Percentiles rank a stretch among this genome's conserved stretches.
Evolutionary conservation across 2,797 vertebrate species (phyloP).

Genomic region (Dipus sagitta): DNA sequence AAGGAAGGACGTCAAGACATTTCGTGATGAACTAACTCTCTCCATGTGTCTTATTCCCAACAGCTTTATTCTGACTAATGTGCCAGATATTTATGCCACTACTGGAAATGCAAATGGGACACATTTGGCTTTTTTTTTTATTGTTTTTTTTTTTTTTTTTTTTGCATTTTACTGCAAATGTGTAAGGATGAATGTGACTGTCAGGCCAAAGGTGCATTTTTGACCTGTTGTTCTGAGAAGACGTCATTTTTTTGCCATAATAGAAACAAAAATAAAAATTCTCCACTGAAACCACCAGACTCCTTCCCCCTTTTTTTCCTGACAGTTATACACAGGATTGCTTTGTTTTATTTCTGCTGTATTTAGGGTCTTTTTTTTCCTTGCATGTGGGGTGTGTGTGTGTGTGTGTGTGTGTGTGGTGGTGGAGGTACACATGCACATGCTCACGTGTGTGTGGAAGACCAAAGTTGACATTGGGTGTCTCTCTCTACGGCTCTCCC

Average conservation of each 20-base stretch:
- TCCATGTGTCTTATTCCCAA: conserved; percentile 60
- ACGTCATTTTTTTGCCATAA: conserved; percentile 34
- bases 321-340: background rate
- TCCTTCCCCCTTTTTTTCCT: background rate
- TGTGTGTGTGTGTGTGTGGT: background rate
- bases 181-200: conserved; percentile 27
- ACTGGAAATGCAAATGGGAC: conserved; percentile 38
- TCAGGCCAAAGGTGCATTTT: conserved; percentile 50
- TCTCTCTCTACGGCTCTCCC: no score
- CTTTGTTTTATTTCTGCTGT: background rate
- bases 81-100: conserved; percentile 42
- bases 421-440: no score
- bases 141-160: no score
- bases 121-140: no score
- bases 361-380: background rate
- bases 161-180: conserved; percentile 49
- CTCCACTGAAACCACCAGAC: conserved; percentile 35
- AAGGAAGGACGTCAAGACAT: conserved; percentile 10
- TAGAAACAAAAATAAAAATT: conserved; percentile 27
- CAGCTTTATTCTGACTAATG: conserved; percentile 49
- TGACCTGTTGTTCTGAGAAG: conserved; percentile 40
- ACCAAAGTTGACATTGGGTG: no score
- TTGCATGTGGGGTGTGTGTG: background rate
- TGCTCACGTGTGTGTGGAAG: no score
- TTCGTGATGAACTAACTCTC: conserved; percentile 50